Base-by-base conservation (phyloP, 2,888 invertebrate genomes). In the Pasiphila rectangulata region DNA sequence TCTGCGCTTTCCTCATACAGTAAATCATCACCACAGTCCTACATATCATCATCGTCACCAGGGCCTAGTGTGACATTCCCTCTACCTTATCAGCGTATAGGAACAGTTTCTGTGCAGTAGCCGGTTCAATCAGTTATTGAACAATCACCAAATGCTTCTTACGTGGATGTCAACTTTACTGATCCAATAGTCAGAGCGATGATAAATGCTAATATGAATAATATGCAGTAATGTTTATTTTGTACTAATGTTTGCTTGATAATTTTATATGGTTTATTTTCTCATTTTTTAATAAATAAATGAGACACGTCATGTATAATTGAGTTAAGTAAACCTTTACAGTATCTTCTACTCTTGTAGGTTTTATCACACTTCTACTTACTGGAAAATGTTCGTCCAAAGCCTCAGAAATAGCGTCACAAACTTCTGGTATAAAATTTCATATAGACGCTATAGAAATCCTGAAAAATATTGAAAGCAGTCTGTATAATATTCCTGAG, bases 401-500 rank as follows among this genome's bases (percentile, higher is more conserved):
- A 32, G 44, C 44, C 17, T 44, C 43, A 43, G 29, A 50, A 41
- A 50, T 50, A 29, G 39, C 45, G 20, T 32, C 37, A 40, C 39
- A 50, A 38, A 50, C 47, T 52, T 48, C 52, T 44, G 45, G 48
- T 52, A 52, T 52, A 36, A 48, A 48, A 35, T 52, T 45, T 48
- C 45, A 48, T 45, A 52, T 45, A 41, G 45, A 44, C 25, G 52
- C 34, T 52, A 48, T 52, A 35, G 48, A 52, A 10, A 48, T 32
- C 30, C 52, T 41, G 48, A 42, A 52, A 44, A 49, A 42, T 37
- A 34, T 9, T 35, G 39, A 39, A 35, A 51, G 43, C 39, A 38
- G 23, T 45, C 56, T 35, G 40, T 42, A 61, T 36, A 48, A 51
- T 27, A 54, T 61, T 49, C 61, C 59, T 35, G 61, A 53, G 32